Percentiles rank a stretch among this genome's conserved stretches.
These are phyloP conservation scores for Tetraneura akinire DNA, from an alignment of 1,140 invertebrate genomes.

Conservation along the genomic window DNA sequence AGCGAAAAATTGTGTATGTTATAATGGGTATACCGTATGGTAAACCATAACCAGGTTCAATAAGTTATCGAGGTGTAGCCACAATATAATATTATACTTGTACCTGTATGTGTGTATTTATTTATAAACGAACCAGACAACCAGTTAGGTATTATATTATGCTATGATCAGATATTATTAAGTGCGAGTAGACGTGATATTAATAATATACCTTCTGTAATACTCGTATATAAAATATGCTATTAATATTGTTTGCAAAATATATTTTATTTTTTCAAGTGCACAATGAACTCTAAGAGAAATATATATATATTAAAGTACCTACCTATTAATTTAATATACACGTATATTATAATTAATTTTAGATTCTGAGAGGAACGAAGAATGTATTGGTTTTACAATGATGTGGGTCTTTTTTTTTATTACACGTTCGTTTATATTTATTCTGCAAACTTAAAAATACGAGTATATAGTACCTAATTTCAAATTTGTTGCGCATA, in stretches of 20 bases:
- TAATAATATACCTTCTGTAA: not conserved
- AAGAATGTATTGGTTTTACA: too few relatives aligned
- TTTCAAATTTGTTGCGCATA: too few relatives aligned
- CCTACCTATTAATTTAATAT: too few relatives aligned
- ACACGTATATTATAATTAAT: too few relatives aligned
- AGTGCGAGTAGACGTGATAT: not conserved
- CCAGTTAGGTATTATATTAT: not conserved
- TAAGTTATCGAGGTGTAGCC: not conserved
- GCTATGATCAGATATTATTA: not conserved
- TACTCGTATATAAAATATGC: not conserved
- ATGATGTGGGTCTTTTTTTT: too few relatives aligned
- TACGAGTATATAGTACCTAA: too few relatives aligned
- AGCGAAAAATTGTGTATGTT: not conserved
- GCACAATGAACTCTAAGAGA: not conserved
- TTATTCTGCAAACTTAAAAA: too few relatives aligned
- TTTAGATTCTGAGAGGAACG: too few relatives aligned
- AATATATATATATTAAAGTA: not conserved
- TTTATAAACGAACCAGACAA: not conserved
- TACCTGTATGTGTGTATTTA: not conserved
- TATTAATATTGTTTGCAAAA: slow-evolving; percentile 12
- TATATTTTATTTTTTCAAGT: not conserved
- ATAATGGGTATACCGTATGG: not conserved
- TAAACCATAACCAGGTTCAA: not conserved
- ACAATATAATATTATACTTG: too few relatives aligned
- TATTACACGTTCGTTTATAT: too few relatives aligned